phyloP scores from a whole-genome alignment of 2,797 vertebrate species.

The Epinephelus coioides region DNA sequence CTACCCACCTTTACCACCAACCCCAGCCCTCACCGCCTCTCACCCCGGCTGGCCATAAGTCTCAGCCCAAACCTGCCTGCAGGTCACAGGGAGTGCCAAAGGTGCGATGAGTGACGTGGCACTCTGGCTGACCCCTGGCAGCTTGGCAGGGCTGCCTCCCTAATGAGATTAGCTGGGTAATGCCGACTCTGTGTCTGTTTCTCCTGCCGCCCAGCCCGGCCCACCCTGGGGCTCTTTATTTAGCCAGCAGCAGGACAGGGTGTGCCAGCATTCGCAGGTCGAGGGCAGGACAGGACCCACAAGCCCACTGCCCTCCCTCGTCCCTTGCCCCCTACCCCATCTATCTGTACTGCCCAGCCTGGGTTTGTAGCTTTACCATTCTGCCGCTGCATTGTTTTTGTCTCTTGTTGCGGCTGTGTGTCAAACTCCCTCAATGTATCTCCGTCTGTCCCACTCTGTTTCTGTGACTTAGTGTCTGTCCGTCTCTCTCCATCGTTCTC shows the following conservation, averaged over 20 bases:
- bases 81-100: constrained; percentile 83
- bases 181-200: constrained; percentile 89
- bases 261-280: constrained; percentile 87
- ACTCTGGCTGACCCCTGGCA: constrained; percentile 89
- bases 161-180: constrained; percentile 91
- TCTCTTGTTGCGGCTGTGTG: constrained; percentile 30
- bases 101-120: constrained; percentile 88
- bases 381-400: constrained; percentile 42
- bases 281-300: constrained; percentile 85
- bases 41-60: constrained; percentile 60
- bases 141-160: constrained; percentile 85
- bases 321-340: constrained; percentile 23
- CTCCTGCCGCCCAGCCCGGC: constrained; percentile 78
- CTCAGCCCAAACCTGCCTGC: constrained; percentile 71
- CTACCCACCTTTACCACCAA: constrained; percentile 39
- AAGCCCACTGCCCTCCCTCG: constrained; percentile 66
- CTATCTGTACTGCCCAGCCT: constrained; percentile 58
- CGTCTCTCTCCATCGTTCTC: constrained; percentile 20
- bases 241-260: constrained; percentile 83
- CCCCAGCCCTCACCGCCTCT: constrained; percentile 44
- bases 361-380: constrained; percentile 43
- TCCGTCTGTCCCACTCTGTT: constrained; percentile 9
- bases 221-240: constrained; percentile 86
- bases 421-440: constrained; percentile 23
- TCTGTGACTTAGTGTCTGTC: constrained; percentile 19